These are phyloP conservation scores for Syrphus vitripennis DNA, from an alignment of 2,888 invertebrate genomes.

Conservation along the genomic window DNA sequence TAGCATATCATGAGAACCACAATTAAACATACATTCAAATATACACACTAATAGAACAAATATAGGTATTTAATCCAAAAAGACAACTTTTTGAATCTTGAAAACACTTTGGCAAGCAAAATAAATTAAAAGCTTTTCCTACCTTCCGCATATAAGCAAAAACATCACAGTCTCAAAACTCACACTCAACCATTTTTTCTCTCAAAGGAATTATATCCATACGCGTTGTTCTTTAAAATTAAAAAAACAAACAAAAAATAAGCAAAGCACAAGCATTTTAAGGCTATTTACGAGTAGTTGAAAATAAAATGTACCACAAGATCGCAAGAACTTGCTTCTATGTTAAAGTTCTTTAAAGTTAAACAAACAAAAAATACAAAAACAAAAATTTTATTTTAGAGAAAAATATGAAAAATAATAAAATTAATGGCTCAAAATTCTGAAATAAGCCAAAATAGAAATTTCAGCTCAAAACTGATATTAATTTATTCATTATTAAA, in stretches of 20 bases:
- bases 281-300: too few relatives aligned
- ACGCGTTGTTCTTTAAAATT: background rate
- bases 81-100: slow-evolving; percentile 12
- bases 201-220: background rate
- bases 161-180: background rate
- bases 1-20: background rate
- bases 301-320: too few relatives aligned
- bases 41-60: background rate
- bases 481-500: too few relatives aligned
- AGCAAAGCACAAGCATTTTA: slow-evolving; percentile 13
- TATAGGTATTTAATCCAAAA: background rate
- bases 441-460: too few relatives aligned
- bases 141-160: slow-evolving; percentile 17
- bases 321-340: too few relatives aligned
- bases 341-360: too few relatives aligned
- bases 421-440: too few relatives aligned
- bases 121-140: slow-evolving; percentile 23
- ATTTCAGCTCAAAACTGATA: too few relatives aligned
- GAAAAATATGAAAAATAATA: too few relatives aligned
- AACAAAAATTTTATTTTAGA: too few relatives aligned
- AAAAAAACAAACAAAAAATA: background rate
- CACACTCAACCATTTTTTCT: slow-evolving; percentile 2
- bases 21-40: background rate
- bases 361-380: too few relatives aligned
- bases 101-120: slow-evolving; percentile 29